Evolutionary conservation across 1,140 invertebrate genomes (phyloP).

Genomic region (Ceratosolen fusciceps): DNA sequence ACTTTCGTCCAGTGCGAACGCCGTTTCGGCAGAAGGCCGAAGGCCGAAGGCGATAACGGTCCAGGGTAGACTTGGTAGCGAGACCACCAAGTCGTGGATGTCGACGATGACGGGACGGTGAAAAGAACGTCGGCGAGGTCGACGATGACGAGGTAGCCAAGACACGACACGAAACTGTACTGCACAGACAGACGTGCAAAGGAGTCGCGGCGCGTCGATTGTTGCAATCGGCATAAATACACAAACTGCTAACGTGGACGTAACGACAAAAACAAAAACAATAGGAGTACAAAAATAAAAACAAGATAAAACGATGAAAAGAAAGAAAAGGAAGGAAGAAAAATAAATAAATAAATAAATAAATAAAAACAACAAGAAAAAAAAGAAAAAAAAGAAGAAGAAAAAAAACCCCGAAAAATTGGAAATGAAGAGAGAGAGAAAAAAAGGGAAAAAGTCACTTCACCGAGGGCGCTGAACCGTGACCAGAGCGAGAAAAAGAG

Average conservation of each 20-base stretch:
- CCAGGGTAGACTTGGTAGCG: background rate
- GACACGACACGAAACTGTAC: background rate
- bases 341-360: background rate
- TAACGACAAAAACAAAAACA: no score
- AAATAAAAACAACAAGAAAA: constrained; percentile 35
- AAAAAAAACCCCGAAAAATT: no score
- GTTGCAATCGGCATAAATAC: background rate
- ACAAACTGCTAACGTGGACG: background rate
- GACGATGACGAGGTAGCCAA: background rate
- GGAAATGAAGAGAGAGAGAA: no score
- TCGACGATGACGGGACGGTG: background rate
- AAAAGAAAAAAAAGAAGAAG: no score
- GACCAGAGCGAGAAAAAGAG: background rate
- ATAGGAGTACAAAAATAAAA: no score
- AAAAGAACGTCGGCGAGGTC: background rate
- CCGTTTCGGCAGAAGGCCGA: background rate
- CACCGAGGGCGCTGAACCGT: constrained; percentile 36
- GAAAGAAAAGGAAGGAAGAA: background rate
- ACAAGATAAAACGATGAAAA: no score
- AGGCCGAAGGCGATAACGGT: background rate
- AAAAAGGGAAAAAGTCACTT: constrained; percentile 35
- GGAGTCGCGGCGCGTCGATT: background rate
- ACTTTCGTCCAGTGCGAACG: background rate
- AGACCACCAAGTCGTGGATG: background rate
- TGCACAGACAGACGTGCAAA: background rate